Conservation (phyloP, 1,140 invertebrate species). For the Platorchestia sp. region DNA sequence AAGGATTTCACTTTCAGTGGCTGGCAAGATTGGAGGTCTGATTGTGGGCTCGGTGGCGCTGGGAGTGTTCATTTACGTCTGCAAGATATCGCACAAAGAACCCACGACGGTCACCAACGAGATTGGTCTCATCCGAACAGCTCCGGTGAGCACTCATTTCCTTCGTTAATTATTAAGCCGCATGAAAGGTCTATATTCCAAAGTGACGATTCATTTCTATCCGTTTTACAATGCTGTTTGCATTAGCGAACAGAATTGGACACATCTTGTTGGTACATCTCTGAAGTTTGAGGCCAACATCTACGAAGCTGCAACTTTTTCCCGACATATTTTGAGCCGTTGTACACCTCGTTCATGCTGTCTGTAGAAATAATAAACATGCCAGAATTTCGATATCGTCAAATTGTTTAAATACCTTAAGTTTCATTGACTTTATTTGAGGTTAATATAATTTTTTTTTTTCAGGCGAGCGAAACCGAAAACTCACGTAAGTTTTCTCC, state of each 20-base stretch:
- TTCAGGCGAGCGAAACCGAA: not conserved
- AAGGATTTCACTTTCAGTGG: not conserved
- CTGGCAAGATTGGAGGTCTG: conserved; percentile 17
- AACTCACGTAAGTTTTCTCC: not conserved
- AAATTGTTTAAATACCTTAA: too few species aligned
- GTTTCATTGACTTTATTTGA: not conserved
- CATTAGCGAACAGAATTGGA: too few species aligned
- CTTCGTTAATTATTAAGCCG: not conserved
- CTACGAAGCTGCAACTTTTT: not conserved
- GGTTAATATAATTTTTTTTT: not conserved
- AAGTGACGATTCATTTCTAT: too few species aligned
- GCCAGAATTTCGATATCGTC: not conserved
- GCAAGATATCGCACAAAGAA: not conserved
- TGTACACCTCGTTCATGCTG: not conserved
- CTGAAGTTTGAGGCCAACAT: too few species aligned
- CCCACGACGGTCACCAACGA: conserved; percentile 18
- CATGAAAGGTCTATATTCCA: too few species aligned
- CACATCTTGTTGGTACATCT: too few species aligned
- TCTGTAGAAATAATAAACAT: not conserved
- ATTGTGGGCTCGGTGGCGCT: not conserved
- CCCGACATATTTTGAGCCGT: not conserved
- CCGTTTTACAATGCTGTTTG: too few species aligned
- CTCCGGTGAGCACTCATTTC: not conserved
- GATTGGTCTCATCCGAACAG: not conserved
- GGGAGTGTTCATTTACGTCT: conserved; percentile 17